A percentile compares a stretch with the other conserved stretches of the same genome.
Evolutionary conservation across 2,113 vertebrate genomes (phyloP).

Genomic region (Athene cunicularia): DNA sequence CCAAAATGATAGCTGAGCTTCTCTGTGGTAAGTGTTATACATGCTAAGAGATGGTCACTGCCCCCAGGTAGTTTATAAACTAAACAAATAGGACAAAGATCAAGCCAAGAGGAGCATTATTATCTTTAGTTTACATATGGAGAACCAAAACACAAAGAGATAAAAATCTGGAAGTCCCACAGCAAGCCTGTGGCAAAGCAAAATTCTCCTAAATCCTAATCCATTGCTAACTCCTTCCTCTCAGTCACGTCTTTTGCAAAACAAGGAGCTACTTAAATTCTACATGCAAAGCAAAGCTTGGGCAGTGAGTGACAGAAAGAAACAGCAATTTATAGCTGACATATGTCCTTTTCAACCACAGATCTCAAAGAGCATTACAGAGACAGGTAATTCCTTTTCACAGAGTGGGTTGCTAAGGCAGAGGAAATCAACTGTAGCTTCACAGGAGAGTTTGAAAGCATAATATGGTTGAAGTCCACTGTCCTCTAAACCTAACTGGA

Average conservation of each 20-base stretch:
- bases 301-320: background rate
- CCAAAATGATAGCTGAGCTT: constrained; percentile 3
- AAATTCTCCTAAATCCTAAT: background rate
- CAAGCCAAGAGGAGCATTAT: constrained; percentile 20
- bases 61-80: constrained; percentile 13
- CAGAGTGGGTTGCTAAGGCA: background rate
- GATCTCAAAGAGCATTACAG: background rate
- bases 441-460: background rate
- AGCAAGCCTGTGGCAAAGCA: background rate
- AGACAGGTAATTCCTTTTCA: background rate
- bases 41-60: background rate
- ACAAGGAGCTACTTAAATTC: background rate
- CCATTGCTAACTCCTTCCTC: background rate
- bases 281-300: background rate
- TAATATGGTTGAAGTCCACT: background rate
- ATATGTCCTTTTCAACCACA: background rate
- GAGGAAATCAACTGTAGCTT: background rate
- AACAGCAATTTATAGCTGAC: background rate
- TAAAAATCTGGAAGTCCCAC: background rate
- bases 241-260: background rate
- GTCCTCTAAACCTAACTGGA: background rate
- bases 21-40: background rate
- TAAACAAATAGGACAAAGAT: constrained; percentile 31
- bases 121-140: constrained; percentile 35
- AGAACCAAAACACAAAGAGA: background rate